A percentile compares a stretch with the other conserved stretches of the same genome.
Conservation (phyloP, 30 jellyfish, hydroid and myxozoan genomes). For the Catostylus mosaicus region DNA sequence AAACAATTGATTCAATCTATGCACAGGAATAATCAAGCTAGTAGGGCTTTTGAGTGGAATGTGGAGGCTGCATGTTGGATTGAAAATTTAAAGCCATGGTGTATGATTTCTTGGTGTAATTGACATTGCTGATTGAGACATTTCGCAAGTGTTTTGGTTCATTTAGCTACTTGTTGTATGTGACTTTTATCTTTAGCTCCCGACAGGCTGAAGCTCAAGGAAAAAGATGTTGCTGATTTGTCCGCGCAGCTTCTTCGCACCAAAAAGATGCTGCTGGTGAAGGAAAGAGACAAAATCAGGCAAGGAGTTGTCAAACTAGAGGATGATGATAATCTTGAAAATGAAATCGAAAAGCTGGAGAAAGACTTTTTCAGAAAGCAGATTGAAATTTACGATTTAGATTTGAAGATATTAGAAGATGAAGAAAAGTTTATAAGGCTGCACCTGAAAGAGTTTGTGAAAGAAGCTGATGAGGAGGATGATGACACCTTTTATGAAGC, state of each 20-base stretch:
- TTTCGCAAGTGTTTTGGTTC: no score
- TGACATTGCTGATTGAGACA: no score
- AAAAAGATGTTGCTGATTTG: constrained; percentile 30
- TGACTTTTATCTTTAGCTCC: constrained; percentile 12
- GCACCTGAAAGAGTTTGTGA: constrained; percentile 46
- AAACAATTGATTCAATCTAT: no score
- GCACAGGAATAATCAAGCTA: no score
- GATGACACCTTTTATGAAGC: constrained; percentile 38
- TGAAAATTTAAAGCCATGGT: no score
- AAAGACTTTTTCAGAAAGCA: constrained; percentile 67
- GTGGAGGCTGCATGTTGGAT: no score
- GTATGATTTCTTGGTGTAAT: no score
- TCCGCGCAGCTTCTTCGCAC: constrained; percentile 62
- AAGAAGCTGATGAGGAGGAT: constrained; percentile 29
- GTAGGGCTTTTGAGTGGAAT: no score
- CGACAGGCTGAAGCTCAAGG: constrained; percentile 41
- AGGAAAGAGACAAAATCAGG: constrained; percentile 45
- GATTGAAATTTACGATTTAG: constrained; percentile 53
- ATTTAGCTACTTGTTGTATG: no score
- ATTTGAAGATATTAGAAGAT: constrained; percentile 66
- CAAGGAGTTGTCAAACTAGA: constrained; percentile 43
- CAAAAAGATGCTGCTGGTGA: constrained; percentile 17
- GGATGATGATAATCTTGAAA: constrained; percentile 61
- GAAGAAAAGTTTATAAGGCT: constrained; percentile 55
- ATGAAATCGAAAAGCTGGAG: constrained; percentile 49